Evolutionary conservation across 2,797 vertebrate species (phyloP).

Genomic region (Acanthopagrus latus): DNA sequence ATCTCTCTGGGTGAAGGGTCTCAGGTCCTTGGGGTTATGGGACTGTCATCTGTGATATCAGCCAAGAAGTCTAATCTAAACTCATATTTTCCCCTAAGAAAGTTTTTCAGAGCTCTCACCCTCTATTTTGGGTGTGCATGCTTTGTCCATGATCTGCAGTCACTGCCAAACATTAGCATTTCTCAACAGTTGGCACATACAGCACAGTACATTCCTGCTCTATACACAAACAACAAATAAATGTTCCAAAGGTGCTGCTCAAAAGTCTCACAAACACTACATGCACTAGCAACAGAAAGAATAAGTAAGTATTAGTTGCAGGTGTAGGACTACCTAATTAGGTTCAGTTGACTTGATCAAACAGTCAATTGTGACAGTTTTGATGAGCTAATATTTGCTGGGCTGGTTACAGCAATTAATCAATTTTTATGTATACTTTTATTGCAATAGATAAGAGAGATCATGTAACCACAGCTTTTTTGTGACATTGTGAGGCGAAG

Average conservation of each 20-base stretch:
- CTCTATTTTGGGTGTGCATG: slow-evolving; percentile 11
- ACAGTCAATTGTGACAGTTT: not conserved
- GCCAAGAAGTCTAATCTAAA: slow-evolving; percentile 27
- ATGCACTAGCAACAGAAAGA: not conserved
- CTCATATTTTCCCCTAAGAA: slow-evolving; percentile 24
- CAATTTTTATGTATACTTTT: not conserved
- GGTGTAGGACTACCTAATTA: not conserved
- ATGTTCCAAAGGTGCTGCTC: slow-evolving; percentile 4
- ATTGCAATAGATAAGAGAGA: too few species aligned
- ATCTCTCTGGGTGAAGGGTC: slow-evolving; percentile 45
- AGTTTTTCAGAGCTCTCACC: slow-evolving; percentile 1
- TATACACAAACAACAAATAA: slow-evolving; percentile 8
- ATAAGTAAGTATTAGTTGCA: slow-evolving; percentile 4
- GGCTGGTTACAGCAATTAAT: not conserved
- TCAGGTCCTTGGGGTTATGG: slow-evolving; percentile 4
- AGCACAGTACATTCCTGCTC: slow-evolving; percentile 7
- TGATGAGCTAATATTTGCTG: not conserved
- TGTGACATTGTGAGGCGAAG: not conserved
- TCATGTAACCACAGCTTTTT: not conserved
- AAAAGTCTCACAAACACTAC: not conserved
- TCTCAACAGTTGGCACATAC: slow-evolving; percentile 32
- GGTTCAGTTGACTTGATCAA: not conserved
- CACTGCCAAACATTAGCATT: slow-evolving; percentile 35
- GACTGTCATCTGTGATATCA: slow-evolving; percentile 37
- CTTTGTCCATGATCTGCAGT: not conserved